A percentile compares a stretch with the other conserved stretches of the same genome.
These are phyloP conservation scores for Antheraea assamensis DNA, from an alignment of 2,888 invertebrate species.

Conservation along the genomic window DNA sequence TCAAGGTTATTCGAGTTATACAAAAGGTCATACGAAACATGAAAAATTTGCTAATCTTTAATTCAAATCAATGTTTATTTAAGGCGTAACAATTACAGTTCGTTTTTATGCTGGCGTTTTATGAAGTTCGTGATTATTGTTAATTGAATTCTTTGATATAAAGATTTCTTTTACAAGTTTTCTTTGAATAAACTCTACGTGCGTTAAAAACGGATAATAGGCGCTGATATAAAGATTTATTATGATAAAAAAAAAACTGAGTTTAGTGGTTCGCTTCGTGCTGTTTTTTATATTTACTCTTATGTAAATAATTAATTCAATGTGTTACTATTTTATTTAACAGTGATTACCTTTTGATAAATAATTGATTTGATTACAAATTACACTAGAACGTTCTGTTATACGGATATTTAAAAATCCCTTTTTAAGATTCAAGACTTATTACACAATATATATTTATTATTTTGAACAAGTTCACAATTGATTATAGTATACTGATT, in stretches of 20 bases:
- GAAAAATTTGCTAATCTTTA: slow-evolving; percentile 7
- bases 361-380: too few relatives aligned
- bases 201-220: background rate
- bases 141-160: background rate
- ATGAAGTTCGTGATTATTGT: background rate
- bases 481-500: too few relatives aligned
- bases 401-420: too few relatives aligned
- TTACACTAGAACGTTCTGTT: too few relatives aligned
- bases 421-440: too few relatives aligned
- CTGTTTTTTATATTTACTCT: background rate
- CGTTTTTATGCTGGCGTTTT: background rate
- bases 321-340: background rate
- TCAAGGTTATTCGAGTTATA: background rate
- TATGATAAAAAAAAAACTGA: background rate
- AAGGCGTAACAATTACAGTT: background rate
- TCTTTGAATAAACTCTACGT: background rate
- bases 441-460: too few relatives aligned
- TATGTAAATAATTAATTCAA: background rate
- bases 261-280: too few relatives aligned
- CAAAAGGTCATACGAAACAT: background rate
- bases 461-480: too few relatives aligned
- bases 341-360: background rate
- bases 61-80: slow-evolving; percentile 10
- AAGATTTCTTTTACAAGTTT: background rate
- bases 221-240: background rate